phyloP scores from a whole-genome alignment of 2,797 vertebrate species.

The Xenentodon cancila region DNA sequence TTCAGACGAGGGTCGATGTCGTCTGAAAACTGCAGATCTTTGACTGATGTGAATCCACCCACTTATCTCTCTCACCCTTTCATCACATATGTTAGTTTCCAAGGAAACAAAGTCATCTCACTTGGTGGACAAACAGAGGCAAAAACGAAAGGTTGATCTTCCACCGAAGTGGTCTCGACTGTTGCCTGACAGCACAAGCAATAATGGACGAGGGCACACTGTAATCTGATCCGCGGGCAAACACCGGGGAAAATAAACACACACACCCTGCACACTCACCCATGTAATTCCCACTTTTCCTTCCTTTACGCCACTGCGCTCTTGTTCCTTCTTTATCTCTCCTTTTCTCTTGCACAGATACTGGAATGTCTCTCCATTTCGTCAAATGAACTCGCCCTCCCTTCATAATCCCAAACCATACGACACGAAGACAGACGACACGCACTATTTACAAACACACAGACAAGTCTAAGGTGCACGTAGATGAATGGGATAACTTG shows the following conservation, averaged over 20 bases:
- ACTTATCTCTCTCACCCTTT: constrained; percentile 21
- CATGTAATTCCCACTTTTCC: constrained; percentile 7
- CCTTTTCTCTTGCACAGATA: background rate
- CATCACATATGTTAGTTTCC: constrained; percentile 39
- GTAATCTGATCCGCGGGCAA: constrained; percentile 36
- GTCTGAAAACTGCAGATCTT: constrained; percentile 29
- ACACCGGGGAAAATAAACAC: constrained; percentile 9
- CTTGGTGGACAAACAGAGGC: constrained; percentile 6
- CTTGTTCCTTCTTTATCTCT: constrained; percentile 43
- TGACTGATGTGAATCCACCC: constrained; percentile 49
- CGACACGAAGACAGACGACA: constrained; percentile 27
- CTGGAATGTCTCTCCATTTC: background rate
- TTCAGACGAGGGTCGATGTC: constrained; percentile 20
- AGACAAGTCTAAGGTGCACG: constrained; percentile 48
- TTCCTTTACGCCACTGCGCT: constrained; percentile 2
- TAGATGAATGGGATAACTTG: constrained; percentile 28
- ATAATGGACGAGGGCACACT: constrained; percentile 22
- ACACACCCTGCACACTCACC: constrained; percentile 27
- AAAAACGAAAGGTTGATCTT: constrained; percentile 12
- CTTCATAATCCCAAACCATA: constrained; percentile 11
- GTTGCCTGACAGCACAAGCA: constrained; percentile 32
- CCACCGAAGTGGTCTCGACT: constrained; percentile 6
- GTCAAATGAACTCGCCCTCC: constrained; percentile 1
- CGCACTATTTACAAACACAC: constrained; percentile 32
- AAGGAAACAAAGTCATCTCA: constrained; percentile 46